These are phyloP conservation scores for Cephalopachus bancanus DNA, from an alignment of 2,797 vertebrate species.

Conservation along the genomic window DNA sequence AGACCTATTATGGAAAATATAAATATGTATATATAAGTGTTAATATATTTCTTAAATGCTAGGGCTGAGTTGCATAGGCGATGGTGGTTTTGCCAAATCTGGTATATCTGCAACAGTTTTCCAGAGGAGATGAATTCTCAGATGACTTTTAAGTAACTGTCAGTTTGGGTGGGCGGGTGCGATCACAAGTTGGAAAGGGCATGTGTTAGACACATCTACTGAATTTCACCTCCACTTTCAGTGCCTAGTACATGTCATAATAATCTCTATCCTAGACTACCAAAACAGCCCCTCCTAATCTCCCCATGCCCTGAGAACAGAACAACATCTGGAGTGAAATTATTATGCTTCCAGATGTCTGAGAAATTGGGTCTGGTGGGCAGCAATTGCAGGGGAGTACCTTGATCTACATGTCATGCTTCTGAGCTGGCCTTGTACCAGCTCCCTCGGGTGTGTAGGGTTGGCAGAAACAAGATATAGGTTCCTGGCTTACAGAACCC, in stretches of 20 bases:
- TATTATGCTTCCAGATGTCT: background rate
- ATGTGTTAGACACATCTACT: background rate
- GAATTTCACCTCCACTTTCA: background rate
- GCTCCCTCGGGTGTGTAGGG: accelerated
- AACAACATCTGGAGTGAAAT: background rate
- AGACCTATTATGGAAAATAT: background rate
- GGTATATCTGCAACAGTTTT: background rate
- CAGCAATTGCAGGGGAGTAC: background rate
- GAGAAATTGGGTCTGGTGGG: background rate
- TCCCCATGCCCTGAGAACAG: background rate
- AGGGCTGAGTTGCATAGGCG: background rate
- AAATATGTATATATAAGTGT: background rate
- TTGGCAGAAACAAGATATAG: background rate
- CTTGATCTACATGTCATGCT: background rate
- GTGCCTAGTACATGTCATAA: background rate
- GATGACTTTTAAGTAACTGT: background rate
- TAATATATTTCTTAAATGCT: background rate
- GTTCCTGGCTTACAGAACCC: background rate
- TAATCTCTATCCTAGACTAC: background rate
- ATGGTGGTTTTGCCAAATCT: background rate
- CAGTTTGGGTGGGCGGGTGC: background rate
- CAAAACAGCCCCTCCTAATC: background rate
- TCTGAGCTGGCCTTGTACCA: background rate
- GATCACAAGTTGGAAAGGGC: background rate
- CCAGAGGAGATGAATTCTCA: background rate